Evolutionary conservation across 2,888 invertebrate genomes (phyloP), one percentile per base, ranked within the genome.

Genomic region (Drosophila demipolita): DNA sequence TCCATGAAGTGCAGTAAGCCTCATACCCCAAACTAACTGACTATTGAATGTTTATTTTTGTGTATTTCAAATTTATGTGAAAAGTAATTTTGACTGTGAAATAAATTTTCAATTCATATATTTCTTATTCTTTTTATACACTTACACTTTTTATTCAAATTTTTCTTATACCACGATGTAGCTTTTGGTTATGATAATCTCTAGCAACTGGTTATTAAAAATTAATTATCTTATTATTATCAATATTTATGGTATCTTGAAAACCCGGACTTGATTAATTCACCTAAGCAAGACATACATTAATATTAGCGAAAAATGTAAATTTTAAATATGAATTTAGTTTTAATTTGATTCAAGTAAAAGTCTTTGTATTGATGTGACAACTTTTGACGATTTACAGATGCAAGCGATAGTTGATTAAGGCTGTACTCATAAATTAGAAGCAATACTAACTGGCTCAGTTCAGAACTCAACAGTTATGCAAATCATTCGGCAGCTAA

Each of bases 1-100:
- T 86, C 85, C 70, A 69, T 70, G 87, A 86, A 86, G 67, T 50
- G 71, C 82, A 75, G 85, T 87, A 87, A 84, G 86, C 71, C 67
- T 55, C 40, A 55, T 53, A 65, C 50, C 42, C 32, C 49, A 58
- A 33, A 68, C 54, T 35, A 42, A 17, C 38, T 29, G 53, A 36
- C 52, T 36, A 53, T 15, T 42, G 40, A 23, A 49, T 62, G 40
- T 60, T 45, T 29, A 6, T 29, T 40, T 40, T 40, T 11, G 6
- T 11, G 11, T 42, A 42, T n/a, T 11, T 42, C 11, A 11, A 42
- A n/a, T n/a, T n/a, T 5, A n/a, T 11, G n/a, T 42, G 42, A 42
- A 20, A 42, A 5, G 11, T n/a, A n/a, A 6, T 38, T 42, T 6
- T n/a, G 11, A 5, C 20, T 42, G 20, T 42, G 7, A 12, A 3